Evolutionary conservation across 2,888 invertebrate genomes (phyloP), one percentile per base, ranked within the genome.

Genomic region (Eupithecia centaureata): DNA sequence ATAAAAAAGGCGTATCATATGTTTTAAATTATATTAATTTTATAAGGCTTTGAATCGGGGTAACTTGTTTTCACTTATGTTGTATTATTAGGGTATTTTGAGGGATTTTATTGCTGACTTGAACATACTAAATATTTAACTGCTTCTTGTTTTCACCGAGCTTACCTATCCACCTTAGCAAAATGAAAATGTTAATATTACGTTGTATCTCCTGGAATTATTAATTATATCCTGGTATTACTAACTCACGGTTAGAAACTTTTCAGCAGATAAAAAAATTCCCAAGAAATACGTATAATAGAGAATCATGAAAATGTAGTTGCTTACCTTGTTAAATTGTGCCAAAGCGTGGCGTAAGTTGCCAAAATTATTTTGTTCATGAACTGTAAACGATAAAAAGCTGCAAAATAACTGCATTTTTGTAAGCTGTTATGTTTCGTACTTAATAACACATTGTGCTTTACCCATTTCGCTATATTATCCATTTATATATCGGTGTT

Each of bases 401-500:
- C 8, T 30, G 57, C 12, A 57, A 30, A n/a, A 57, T 32, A 57
- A 57, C 30, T 30, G 57, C 57, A 13, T 57, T 30, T 22, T 57
- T 33, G 27, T 32, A 33, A 32, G 13, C 30, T 57, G 57, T 10
- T 56, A 18, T 27, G 30, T 18, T 32, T 32, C 30, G 32, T 56
- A 30, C 12, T 32, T 56, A 32, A 22, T 15, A 38, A 38, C 56
- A 60, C 52, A 65, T 61, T 65, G 15, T 25, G 38, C 30, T 33
- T 15, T 57, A 27, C 18, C 22, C 18, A 56, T 56, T 38, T 27
- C 38, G 65, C 32, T 51, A 63, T 61, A 62, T 58, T 62, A 63
- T 47, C 60, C 63, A 63, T 63, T 66, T 57, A 15, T 57, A 27
- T 52, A 8, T 63, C 47, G 56, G 30, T 63, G 27, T 67, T 75